Base-by-base conservation (phyloP, 2,797 vertebrate genomes). In the Remorina albescens region DNA sequence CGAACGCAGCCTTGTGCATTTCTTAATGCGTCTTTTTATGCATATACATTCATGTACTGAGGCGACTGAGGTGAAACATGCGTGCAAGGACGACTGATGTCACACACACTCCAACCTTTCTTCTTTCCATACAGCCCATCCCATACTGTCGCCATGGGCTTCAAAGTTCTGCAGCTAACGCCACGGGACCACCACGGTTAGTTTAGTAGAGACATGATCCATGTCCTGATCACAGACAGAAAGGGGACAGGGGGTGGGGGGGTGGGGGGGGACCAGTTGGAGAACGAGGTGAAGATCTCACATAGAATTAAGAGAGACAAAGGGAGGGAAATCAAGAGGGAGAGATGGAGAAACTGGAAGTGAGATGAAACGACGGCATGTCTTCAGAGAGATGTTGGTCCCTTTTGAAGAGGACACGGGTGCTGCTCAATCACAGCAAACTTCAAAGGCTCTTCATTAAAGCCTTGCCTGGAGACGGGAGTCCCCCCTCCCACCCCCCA, bases 371-470 rank as follows among this genome's bases (percentile, higher is more conserved):
- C 39, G 64, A 69, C 30, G 34, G 67, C 47, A 11, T 41, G 73
- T 78, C 78, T 81, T 78, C 46, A 30, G 74, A 71, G 80, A 51
- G 68, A 83, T 63, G 86, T 60, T 53, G 55, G 64, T 81, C 42
- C 72, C 67, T 79, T 90, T 86, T 87, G 81, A 89, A 86, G 83
- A 82, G 63, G 84, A 90, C 82, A 67, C 53, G 58, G 86, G 54
- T 23, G 67, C 81, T 78, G 81, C 86, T 92, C 90, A 87, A 90
- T 91, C 84, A 82, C 74, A 67, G 80, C 32, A 57, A 71, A 91
- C 90, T 92, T 93, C 90, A 94, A 92, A 93, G 85, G 70, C 82
- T 80, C 77, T 88, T 91, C 86, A 90, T 91, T 90, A 91, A 90
- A 92, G 88, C 80, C 70, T 81, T 62, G 88, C 83, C 82, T 67